These are phyloP conservation scores for Reinhardtius hippoglossoides DNA, from an alignment of 2,113 vertebrate species.

Conservation along the genomic window DNA sequence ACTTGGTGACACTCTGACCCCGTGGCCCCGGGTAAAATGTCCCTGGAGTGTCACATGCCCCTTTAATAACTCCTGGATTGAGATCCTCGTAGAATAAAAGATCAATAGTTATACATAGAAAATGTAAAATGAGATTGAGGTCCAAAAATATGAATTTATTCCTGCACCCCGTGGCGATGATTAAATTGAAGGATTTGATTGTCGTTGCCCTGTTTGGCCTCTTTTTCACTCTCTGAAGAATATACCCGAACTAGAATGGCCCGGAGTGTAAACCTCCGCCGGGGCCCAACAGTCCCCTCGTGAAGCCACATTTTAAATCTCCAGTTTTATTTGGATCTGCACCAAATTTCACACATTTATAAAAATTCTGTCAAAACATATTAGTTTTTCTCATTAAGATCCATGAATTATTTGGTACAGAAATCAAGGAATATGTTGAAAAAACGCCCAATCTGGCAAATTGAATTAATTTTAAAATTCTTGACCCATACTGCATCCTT, in stretches of 20 bases:
- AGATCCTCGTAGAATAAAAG: slow-evolving; percentile 31
- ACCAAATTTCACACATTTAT: too few species aligned
- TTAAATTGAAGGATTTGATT: slow-evolving; percentile 5
- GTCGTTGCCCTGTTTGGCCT: neutral
- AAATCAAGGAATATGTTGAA: too few species aligned
- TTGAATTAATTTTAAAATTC: too few species aligned
- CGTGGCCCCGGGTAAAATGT: slow-evolving; percentile 71
- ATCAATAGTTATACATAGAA: slow-evolving; percentile 60
- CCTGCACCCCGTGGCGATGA: neutral
- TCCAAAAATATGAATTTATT: slow-evolving; percentile 29
- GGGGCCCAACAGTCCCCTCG: neutral
- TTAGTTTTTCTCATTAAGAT: too few species aligned
- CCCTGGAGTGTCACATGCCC: slow-evolving; percentile 61
- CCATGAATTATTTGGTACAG: too few species aligned
- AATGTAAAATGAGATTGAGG: slow-evolving; percentile 29
- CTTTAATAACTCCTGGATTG: slow-evolving; percentile 64
- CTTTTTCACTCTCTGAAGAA: neutral
- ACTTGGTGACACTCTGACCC: slow-evolving; percentile 73
- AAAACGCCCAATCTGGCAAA: too few species aligned
- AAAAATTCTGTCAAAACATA: too few species aligned
- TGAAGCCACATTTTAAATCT: neutral
- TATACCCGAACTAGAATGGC: neutral
- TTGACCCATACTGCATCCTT: too few species aligned
- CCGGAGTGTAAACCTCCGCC: neutral
- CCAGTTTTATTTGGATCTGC: too few species aligned